Evolutionary conservation across 2,888 invertebrate species (phyloP).

Genomic region (Acleris sparsana): DNA sequence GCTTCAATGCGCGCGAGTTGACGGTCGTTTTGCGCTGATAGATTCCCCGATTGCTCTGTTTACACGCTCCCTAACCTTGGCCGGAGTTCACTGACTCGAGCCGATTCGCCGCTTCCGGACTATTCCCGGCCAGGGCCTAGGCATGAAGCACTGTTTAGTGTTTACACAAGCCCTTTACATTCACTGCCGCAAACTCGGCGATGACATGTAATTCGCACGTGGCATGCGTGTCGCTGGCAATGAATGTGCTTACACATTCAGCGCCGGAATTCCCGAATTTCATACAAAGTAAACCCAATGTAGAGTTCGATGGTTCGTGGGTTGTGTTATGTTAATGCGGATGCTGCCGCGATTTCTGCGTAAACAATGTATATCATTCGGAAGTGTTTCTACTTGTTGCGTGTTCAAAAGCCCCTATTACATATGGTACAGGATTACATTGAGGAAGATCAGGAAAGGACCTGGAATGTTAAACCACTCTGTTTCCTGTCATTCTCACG

Average conservation of each 20-base stretch:
- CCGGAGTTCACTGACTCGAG: constrained; percentile 69
- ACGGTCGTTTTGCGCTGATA: constrained; percentile 68
- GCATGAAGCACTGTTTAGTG: constrained; percentile 56
- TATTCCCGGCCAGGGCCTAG: constrained; percentile 69
- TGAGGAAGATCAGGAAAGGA: constrained; percentile 26
- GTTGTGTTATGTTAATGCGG: constrained; percentile 6
- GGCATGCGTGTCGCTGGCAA: not conserved
- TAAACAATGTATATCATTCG: not conserved
- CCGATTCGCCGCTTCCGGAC: constrained; percentile 72
- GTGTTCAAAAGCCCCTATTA: not conserved
- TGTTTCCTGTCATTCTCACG: constrained; percentile 25
- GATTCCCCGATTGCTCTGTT: constrained; percentile 59
- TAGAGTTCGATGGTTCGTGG: too few relatives aligned
- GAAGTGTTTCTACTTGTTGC: constrained; percentile 3
- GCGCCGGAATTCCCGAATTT: not conserved
- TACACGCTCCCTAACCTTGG: constrained; percentile 72
- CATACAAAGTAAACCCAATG: too few relatives aligned
- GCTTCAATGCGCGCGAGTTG: constrained; percentile 46
- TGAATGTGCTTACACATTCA: not conserved
- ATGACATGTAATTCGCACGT: too few relatives aligned
- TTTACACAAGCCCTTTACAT: constrained; percentile 38
- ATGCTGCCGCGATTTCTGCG: constrained; percentile 7
- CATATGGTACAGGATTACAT: not conserved
- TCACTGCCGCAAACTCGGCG: too few relatives aligned
- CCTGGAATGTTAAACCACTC: constrained; percentile 5